Conservation (phyloP, 1,140 invertebrate genomes). For the Lucilia sericata region DNA sequence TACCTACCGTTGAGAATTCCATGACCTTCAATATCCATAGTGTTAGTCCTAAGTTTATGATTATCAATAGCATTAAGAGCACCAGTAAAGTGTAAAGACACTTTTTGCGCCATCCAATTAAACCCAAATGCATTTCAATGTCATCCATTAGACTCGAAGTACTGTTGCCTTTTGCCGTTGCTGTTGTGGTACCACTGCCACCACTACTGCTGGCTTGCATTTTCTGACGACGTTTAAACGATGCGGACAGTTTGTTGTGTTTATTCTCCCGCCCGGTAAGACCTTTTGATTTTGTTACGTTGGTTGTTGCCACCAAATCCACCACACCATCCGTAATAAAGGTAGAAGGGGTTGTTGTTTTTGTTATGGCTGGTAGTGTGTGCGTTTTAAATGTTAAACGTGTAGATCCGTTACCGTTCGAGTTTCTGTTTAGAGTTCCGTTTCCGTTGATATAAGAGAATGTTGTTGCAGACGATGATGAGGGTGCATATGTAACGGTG, state of each 20-base stretch:
- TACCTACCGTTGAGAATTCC: constrained; percentile 86
- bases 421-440: constrained; percentile 3
- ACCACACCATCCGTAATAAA: constrained; percentile 22
- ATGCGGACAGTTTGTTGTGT: constrained; percentile 34
- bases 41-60: constrained; percentile 93
- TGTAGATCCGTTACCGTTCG: background rate
- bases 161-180: constrained; percentile 46
- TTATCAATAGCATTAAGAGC: constrained; percentile 86
- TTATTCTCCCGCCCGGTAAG: background rate
- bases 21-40: constrained; percentile 95
- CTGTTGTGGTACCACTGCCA: constrained; percentile 41
- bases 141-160: constrained; percentile 59
- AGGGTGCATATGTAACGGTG: constrained; percentile 20
- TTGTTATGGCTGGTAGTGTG: background rate
- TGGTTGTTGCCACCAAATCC: constrained; percentile 30
- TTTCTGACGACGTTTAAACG: constrained; percentile 34
- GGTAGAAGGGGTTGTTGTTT: background rate
- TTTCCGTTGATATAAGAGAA: background rate
- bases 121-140: constrained; percentile 83
- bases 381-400: background rate
- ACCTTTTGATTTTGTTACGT: background rate
- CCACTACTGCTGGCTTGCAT: constrained; percentile 44
- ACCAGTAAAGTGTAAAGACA: constrained; percentile 89
- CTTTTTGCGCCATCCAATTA: constrained; percentile 95
- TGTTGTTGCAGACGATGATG: constrained; percentile 10